Evolutionary conservation across 2,113 vertebrate species (phyloP).

Genomic region (Sardina pilchardus): DNA sequence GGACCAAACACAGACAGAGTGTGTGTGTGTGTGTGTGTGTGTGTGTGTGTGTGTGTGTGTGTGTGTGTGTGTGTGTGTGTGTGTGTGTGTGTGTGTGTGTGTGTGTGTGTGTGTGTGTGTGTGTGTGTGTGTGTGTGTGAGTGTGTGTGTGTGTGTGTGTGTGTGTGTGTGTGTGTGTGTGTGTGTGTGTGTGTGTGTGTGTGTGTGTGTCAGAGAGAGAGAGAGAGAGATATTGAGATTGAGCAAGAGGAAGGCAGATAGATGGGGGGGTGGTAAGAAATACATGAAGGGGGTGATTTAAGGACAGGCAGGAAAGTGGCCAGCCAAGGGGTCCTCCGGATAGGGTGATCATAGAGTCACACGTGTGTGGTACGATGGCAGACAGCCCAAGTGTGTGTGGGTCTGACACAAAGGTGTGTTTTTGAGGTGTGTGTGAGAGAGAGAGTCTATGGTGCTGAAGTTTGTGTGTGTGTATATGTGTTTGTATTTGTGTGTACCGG

Average conservation of each 20-base stretch:
- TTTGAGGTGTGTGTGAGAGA: constrained; percentile 10
- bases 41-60: constrained; percentile 18
- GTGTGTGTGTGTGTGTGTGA: constrained; percentile 12
- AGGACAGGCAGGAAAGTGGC: constrained; percentile 50
- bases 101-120: constrained; percentile 17
- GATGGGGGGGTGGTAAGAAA: not conserved
- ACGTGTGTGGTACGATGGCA: constrained; percentile 43
- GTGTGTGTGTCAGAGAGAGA: no score
- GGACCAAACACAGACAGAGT: not conserved
- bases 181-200: constrained; percentile 8
- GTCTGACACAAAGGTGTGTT: not conserved
- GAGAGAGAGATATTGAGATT: not conserved
- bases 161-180: constrained; percentile 17
- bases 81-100: not conserved
- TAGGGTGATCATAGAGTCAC: constrained; percentile 31
- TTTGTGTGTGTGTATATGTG: constrained; percentile 14
- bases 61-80: constrained; percentile 5
- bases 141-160: not conserved
- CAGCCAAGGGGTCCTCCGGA: constrained; percentile 15
- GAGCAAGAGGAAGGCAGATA: not conserved
- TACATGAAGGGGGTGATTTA: constrained; percentile 47
- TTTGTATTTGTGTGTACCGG: constrained; percentile 26
- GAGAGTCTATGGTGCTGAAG: constrained; percentile 27
- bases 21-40: not conserved
- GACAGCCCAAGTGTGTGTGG: constrained; percentile 21